phyloP scores from a whole-genome alignment of 2,888 invertebrate species.

The Fabriciana adippe region DNA sequence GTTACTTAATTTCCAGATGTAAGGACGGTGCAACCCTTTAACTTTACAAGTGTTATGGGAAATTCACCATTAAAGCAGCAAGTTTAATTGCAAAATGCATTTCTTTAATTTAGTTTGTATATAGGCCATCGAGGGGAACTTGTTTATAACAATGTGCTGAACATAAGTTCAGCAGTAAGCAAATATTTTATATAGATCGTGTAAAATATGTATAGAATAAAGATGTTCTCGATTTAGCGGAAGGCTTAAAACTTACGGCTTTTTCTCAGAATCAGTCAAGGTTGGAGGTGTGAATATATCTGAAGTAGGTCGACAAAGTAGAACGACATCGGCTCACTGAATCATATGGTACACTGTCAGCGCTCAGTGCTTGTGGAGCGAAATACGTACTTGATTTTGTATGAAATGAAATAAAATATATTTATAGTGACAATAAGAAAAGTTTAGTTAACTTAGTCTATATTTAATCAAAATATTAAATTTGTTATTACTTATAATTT shows the following conservation, averaged over 20 bases:
- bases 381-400: too few species aligned
- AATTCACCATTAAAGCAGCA: constrained; percentile 56
- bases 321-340: constrained; percentile 53
- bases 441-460: too few species aligned
- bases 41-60: constrained; percentile 56
- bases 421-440: too few species aligned
- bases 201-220: neutral
- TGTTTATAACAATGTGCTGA: constrained; percentile 19
- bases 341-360: constrained; percentile 44
- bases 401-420: too few species aligned
- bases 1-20: constrained; percentile 53
- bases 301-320: constrained; percentile 61
- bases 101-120: constrained; percentile 49
- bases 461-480: too few species aligned
- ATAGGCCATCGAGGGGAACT: constrained; percentile 54
- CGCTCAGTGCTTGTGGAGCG: neutral
- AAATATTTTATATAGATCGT: constrained; percentile 1
- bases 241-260: constrained; percentile 35
- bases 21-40: constrained; percentile 62
- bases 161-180: constrained; percentile 2
- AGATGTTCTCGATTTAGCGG: constrained; percentile 29
- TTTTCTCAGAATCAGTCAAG: constrained; percentile 60
- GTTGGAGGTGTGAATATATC: constrained; percentile 57
- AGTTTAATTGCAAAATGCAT: constrained; percentile 56
- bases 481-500: too few species aligned